Evolutionary conservation across 2,888 invertebrate genomes (phyloP).

Genomic region (Ecliptopera silaceata): DNA sequence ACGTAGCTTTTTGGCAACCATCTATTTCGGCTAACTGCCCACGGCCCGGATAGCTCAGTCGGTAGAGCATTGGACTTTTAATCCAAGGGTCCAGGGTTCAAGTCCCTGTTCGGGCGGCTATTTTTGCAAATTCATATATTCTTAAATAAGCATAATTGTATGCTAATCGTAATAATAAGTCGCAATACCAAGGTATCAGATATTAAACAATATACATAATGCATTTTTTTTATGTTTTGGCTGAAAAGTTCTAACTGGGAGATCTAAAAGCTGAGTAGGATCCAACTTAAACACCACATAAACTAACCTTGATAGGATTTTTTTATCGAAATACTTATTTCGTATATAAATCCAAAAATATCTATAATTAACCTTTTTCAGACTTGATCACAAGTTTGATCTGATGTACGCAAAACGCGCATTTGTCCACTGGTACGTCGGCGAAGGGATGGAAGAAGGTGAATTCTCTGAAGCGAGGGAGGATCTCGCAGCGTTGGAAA

Average conservation of each 20-base stretch:
- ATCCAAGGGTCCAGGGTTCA: slow-evolving; percentile 91
- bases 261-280: no score
- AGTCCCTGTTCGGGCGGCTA: slow-evolving; percentile 87
- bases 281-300: no score
- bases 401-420: slow-evolving; percentile 98
- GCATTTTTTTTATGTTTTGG: no score
- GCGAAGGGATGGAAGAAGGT: slow-evolving; percentile 94
- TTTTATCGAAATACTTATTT: no score
- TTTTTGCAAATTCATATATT: slow-evolving; percentile 15
- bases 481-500: slow-evolving; percentile 91
- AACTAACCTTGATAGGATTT: no score
- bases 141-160: no score
- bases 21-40: neutral
- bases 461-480: slow-evolving; percentile 95
- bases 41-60: slow-evolving; percentile 88
- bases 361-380: no score
- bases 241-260: no score
- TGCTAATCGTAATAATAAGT: no score
- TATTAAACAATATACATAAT: no score
- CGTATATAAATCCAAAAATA: no score
- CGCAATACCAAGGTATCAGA: no score
- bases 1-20: neutral
- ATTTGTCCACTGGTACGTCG: slow-evolving; percentile 97
- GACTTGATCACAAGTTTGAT: slow-evolving; percentile 97
- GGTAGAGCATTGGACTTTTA: slow-evolving; percentile 90